These are phyloP conservation scores for Craniophora ligustri DNA, from an alignment of 2,888 invertebrate genomes.

Conservation along the genomic window DNA sequence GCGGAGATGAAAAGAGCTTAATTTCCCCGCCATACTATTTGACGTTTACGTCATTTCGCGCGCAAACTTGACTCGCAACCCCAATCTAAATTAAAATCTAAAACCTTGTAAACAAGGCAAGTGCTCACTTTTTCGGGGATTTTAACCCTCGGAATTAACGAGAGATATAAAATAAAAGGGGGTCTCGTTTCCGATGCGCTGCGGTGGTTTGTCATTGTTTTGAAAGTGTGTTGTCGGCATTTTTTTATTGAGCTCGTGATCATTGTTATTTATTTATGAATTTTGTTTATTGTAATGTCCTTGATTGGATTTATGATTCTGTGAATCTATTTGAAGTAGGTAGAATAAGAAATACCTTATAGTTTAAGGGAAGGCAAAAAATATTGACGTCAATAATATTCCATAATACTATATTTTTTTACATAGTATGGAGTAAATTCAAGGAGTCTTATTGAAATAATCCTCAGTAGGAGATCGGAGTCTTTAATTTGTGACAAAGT, in stretches of 20 bases:
- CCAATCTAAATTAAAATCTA: constrained; percentile 90
- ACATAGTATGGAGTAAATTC: too few relatives aligned
- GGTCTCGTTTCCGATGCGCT: constrained; percentile 63
- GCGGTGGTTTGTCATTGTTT: constrained; percentile 72
- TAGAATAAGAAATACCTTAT: too few relatives aligned
- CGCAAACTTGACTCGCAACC: constrained; percentile 67
- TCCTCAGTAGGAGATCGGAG: too few relatives aligned
- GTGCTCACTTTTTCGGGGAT: constrained; percentile 90
- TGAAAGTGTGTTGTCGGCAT: constrained; percentile 47
- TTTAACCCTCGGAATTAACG: constrained; percentile 88
- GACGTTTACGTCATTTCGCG: constrained; percentile 74
- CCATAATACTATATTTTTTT: too few relatives aligned
- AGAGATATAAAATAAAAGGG: constrained; percentile 79
- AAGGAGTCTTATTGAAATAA: too few relatives aligned
- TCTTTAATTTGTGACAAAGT: too few relatives aligned
- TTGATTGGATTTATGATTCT: background rate
- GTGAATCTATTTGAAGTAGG: background rate
- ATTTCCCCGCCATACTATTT: constrained; percentile 59
- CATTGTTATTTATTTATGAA: background rate
- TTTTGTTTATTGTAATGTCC: background rate
- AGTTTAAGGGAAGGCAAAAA: too few relatives aligned
- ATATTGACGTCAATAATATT: too few relatives aligned
- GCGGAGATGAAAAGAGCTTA: constrained; percentile 60
- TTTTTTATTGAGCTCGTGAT: constrained; percentile 39
- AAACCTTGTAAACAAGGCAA: constrained; percentile 90